Base-by-base conservation (phyloP, 1,140 invertebrate species). In the Dinothrombium tinctorium region DNA sequence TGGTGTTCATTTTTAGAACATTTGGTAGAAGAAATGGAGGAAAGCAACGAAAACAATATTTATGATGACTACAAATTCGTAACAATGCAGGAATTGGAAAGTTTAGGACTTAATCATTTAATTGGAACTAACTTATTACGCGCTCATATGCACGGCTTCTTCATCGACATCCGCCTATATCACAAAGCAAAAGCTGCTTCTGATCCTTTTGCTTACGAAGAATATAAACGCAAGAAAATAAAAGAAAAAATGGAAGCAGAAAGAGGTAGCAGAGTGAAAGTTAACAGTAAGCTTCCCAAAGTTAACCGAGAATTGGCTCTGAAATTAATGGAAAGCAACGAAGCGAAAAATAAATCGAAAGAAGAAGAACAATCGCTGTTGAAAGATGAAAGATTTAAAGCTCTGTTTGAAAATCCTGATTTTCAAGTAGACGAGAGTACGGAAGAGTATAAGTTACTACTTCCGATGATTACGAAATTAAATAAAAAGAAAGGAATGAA, bases 11-110 rank as follows among this genome's bases (percentile, higher is more conserved):
- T 92, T 58, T 67, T 99, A 31, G 92, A 98, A 56, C 86, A 78
- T 56, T 63, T 98, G 8, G 95, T 89, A 5, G 90, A 98, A 63
- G 92, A 98, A 66, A 62, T 98, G 47, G 90, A 98, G 60, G 79
- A 84, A 62, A 69, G 56, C 17, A 66, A 68, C 47, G 59, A 54
- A 35, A 41, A 54, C 35, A 42, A 47, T 20, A 74, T 95, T n/a
- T 98, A 95, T 58, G 92, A 99, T 59, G 89, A 99, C 59, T 99
- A 96, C 54, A 94, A 95, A 60, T 99, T 99, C 62, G 69, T 98
- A 0, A 95, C 89, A 0, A 71, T 76, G 49, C 72, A 76, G 52
- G 89, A 98, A 55, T 57, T 98, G 12, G 76, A 86, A 11, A 74
- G 83, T 49, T 58, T 98, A 23, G 83, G 81, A n/a, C 59, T 98